phyloP scores from a whole-genome alignment of 2,113 vertebrate genomes.

The Chionomys nivalis region DNA sequence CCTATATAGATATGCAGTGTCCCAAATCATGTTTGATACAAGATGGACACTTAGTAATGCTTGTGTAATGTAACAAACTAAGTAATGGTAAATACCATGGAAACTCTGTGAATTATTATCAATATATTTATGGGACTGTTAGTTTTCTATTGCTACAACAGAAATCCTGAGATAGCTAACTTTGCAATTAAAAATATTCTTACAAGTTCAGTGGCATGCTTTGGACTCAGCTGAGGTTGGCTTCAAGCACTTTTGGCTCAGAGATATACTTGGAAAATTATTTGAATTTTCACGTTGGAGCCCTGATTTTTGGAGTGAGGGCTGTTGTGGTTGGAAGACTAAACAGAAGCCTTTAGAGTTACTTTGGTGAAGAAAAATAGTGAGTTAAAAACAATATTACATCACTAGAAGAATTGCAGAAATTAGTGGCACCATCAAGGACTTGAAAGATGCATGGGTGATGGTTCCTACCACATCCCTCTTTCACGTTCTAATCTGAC shows the following conservation, averaged over 20 bases:
- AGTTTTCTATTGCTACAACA: background rate
- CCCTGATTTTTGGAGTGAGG: background rate
- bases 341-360: background rate
- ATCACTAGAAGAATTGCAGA: background rate
- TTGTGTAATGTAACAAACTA: background rate
- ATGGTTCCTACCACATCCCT: background rate
- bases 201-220: background rate
- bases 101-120: background rate
- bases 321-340: background rate
- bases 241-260: too few relatives aligned
- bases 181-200: background rate
- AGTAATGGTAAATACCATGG: background rate
- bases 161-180: background rate
- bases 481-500: background rate
- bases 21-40: background rate
- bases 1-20: background rate
- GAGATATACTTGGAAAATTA: background rate
- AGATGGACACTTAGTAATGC: background rate
- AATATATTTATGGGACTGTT: background rate
- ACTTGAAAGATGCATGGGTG: background rate
- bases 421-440: background rate
- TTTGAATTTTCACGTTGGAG: background rate
- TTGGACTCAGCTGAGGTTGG: background rate
- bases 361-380: background rate
- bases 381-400: background rate